Base-by-base conservation (phyloP, 1,140 invertebrate genomes). In the Zaprionus inermis region DNA sequence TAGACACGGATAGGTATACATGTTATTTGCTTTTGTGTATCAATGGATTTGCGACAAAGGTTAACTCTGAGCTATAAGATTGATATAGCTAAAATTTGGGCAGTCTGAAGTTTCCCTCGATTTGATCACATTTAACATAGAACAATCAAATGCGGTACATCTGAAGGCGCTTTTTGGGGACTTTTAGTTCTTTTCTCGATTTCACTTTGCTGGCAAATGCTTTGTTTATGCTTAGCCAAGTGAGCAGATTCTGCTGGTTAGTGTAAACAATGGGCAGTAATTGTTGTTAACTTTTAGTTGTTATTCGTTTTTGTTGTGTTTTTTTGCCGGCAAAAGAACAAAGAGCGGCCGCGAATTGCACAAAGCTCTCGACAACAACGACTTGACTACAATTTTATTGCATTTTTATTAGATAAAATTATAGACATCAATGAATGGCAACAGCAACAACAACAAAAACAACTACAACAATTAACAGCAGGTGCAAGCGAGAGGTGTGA, bases 321-420 rank as follows among this genome's bases (percentile, higher is more conserved):
- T 9, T 5, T 49, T 22, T 22, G 44, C 44, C 80, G 80, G 80
- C 68, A 36, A 56, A 79, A 83, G 64, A 73, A 79, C 76, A 83
- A 83, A 76, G 38, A 41, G 79, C 28, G 44, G 7, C 5, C 52
- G 46, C 65, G 57, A 59, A 67, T 67, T 64, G 46, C 55, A 44
- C 34, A 72, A 58, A 68, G 51, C 71, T 24, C 49, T 44, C 58
- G 71, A 56, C 51, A 55, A 20, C 36, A 59, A 20, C 36, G 36
- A 44, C 66, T 57, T 73, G 57, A 56, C 71, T 51, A 64, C 34
- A 69, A 16, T 83, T 83, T 79, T 79, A 79, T 83, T 72, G 76
- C 68, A 79, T 55, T 82, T 76, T 78, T 79, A 82, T 82, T 79
- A 72, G 72, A 79, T 66, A 67, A 83, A 79, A 83, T 76, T 78